Conservation (phyloP, 2,113 vertebrate species). For the Strigops habroptila region DNA sequence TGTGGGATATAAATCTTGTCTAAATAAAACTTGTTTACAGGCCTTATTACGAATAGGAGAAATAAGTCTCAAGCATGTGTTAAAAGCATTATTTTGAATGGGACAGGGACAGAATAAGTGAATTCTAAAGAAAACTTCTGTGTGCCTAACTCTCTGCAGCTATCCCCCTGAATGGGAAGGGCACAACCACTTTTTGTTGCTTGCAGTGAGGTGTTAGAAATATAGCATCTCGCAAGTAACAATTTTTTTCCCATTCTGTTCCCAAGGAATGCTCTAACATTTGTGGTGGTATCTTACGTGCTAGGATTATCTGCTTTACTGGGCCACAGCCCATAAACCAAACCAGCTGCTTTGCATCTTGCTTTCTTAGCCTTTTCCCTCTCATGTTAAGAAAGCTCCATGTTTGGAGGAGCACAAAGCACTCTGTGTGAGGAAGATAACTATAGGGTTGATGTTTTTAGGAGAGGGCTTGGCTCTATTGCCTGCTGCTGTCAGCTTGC, state of each 20-base stretch:
- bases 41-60: not conserved
- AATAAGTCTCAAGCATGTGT: not conserved
- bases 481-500: not conserved
- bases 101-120: not conserved
- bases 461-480: constrained; percentile 20
- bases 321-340: not conserved
- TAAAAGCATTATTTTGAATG: not conserved
- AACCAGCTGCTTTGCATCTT: not conserved
- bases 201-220: not conserved
- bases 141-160: not conserved
- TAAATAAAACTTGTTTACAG: not conserved
- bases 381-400: not conserved
- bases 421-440: not conserved
- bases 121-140: not conserved
- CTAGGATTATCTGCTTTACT: constrained; percentile 2
- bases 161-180: not conserved
- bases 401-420: not conserved
- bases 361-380: not conserved
- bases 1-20: not conserved
- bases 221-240: not conserved
- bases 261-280: not conserved
- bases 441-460: not conserved
- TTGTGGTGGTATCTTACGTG: not conserved
- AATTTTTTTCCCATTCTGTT: not conserved
- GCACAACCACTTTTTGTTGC: not conserved